phyloP scores from a whole-genome alignment of 2,888 invertebrate species.

The Chrysolina oricalcia region DNA sequence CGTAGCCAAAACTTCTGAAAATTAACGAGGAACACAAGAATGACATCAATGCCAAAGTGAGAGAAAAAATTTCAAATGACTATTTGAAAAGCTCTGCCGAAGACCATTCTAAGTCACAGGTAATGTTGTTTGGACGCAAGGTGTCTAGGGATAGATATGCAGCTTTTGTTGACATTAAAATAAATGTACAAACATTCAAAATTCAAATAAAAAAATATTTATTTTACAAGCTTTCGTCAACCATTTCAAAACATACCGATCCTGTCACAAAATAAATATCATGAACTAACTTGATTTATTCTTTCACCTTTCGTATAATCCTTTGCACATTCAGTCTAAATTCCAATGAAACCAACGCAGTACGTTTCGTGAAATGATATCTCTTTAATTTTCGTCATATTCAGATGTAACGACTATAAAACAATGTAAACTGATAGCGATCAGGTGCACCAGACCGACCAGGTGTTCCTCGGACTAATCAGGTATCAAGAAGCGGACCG shows the following conservation, averaged over 20 bases:
- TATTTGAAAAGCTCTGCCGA: no score
- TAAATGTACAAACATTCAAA: no score
- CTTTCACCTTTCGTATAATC: neutral
- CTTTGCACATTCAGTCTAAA: neutral
- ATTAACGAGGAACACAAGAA: no score
- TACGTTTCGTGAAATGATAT: neutral
- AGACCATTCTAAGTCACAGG: no score
- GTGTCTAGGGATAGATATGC: no score
- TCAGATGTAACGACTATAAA: conserved; percentile 10
- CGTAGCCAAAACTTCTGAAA: no score
- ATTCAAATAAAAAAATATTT: no score
- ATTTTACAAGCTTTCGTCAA: no score
- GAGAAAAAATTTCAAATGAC: no score
- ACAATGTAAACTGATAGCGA: conserved; percentile 20
- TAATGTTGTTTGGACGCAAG: no score
- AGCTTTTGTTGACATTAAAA: no score
- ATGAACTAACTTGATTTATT: neutral
- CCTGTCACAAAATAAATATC: neutral
- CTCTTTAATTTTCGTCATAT: conserved; percentile 24
- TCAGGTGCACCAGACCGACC: conserved; percentile 1
- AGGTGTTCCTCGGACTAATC: neutral
- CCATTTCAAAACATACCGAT: neutral
- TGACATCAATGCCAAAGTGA: no score
- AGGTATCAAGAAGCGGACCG: conserved; percentile 10
- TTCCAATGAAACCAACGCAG: neutral